Evolutionary conservation across 2,888 invertebrate genomes (phyloP), one percentile per base, ranked within the genome.

Genomic region (Amphimallon solstitiale): DNA sequence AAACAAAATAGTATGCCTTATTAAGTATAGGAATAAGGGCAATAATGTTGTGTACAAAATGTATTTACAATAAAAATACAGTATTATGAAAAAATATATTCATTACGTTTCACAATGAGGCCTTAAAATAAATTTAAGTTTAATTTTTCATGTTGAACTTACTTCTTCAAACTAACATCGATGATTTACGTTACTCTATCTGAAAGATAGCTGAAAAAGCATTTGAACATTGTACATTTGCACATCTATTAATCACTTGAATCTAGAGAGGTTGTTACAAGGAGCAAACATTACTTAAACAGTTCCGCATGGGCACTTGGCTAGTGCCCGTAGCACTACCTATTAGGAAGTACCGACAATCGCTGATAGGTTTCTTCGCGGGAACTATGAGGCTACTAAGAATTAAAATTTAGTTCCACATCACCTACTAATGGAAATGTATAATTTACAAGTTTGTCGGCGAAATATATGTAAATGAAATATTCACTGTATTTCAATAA

Each of bases 241-340:
- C 68, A 67, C 67, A 70, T 72, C 72, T 73, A 75, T 75, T 74
- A 73, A 74, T 75, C 75, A 74, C 72, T 67, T 52, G 66, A 71
- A 70, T 72, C 73, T 69, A 71, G 70, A 72, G 68, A 68, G 71
- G 68, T 71, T 68, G 70, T 70, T 70, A 72, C 67, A 69, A 69
- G 68, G 66, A 71, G 65, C 66, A 51, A 61, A 64, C 68, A 66
- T 70, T 70, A 68, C 68, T 64, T 43, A 48, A 45, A 40, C 59
- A 70, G 70, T 70, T 70, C 70, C 70, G 70, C 70, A 70, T 70
- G 70, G 70, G 66, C 70, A 70, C 66, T 70, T 70, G 70, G 70
- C 64, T 66, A 68, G 61, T 49, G 66, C 66, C 38, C 35, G 19
- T n/a, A 49, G 66, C 60, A 43, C 43, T 40, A 60, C 40, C 63